Evolutionary conservation across 2,888 invertebrate species (phyloP).

Genomic region (Lysandra coridon): DNA sequence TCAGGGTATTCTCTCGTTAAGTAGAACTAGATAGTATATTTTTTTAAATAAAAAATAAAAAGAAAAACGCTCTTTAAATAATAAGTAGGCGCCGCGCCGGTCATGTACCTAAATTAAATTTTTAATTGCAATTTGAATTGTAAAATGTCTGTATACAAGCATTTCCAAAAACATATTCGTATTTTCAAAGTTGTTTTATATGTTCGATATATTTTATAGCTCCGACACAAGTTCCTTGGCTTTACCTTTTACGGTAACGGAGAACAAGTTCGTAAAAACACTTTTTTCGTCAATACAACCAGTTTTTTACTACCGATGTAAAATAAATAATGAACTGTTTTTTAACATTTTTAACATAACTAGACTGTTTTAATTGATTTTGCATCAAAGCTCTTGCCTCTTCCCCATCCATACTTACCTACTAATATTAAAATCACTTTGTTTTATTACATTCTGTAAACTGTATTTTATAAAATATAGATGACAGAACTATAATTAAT

Average conservation of each 20-base stretch:
- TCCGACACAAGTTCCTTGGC: background rate
- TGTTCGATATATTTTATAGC: background rate
- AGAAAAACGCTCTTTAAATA: too few relatives aligned
- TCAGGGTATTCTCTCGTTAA: too few relatives aligned
- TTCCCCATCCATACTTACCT: too few relatives aligned
- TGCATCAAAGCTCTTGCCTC: background rate
- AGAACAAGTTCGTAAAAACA: constrained; percentile 9
- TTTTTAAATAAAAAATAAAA: too few relatives aligned
- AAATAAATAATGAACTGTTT: constrained; percentile 2
- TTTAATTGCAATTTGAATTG: too few relatives aligned
- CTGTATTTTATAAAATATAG: too few relatives aligned
- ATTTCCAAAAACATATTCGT: background rate
- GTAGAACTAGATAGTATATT: too few relatives aligned
- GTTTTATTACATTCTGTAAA: too few relatives aligned
- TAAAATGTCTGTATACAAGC: background rate
- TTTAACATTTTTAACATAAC: constrained; percentile 1
- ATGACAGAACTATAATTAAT: background rate
- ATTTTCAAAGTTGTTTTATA: background rate
- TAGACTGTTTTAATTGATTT: background rate
- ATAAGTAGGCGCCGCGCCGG: too few relatives aligned
- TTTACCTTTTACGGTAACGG: background rate
- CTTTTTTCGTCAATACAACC: constrained; percentile 11
- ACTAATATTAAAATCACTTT: background rate
- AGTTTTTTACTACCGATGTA: constrained; percentile 2
- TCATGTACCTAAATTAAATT: too few relatives aligned